Base-by-base conservation (phyloP, 2,888 invertebrate species). In the Synanthedon formicaeformis region DNA sequence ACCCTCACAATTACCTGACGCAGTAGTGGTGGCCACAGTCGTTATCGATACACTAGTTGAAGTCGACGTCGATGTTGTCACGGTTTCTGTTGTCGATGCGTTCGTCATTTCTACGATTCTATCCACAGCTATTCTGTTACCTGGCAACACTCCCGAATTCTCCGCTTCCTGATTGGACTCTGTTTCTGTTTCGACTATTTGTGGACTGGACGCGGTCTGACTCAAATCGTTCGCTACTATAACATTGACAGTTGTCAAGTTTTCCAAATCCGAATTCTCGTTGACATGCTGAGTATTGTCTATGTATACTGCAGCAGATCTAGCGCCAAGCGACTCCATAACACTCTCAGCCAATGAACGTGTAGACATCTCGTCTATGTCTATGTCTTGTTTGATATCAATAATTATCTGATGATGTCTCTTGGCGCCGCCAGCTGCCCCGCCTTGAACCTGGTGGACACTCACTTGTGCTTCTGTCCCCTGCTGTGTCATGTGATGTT, bases 341-440 rank as follows among this genome's bases (percentile, higher is more conserved):
- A 88, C 88, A 57, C 86, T 85, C 55, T 88, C 88, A 1, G 88
- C 88, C n/a, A 88, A 51, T 0, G 85, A 85, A 2, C 87, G 65
- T 0, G 88, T 88, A 1, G 87, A 86, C 51, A 85, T 49, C 58
- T 88, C 87, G 59, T 87, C 84, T 18, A 88, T 87, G 55, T 87
- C 88, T 49, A 88, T 83, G 50, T 88, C 88, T 56, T 88, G 88
- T 57, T 88, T 88, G 10, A 88, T 88, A 55, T 88, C 88, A 41
- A 88, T 88, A 51, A 88, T 88, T 45, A 88, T 88, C 60, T 88
- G 88, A 54, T 88, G 88, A 54, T 88, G 88, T 0, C 85, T 69
- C 55, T 87, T 87, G 11, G 70, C 72, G 5, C 86, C 84, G 41
- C 80, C 77, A 0, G 84, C 85, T 0, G 80, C 67, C 0, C 84